Base-by-base conservation (phyloP, 2,888 invertebrate species). In the Melinaea marsaeus region DNA sequence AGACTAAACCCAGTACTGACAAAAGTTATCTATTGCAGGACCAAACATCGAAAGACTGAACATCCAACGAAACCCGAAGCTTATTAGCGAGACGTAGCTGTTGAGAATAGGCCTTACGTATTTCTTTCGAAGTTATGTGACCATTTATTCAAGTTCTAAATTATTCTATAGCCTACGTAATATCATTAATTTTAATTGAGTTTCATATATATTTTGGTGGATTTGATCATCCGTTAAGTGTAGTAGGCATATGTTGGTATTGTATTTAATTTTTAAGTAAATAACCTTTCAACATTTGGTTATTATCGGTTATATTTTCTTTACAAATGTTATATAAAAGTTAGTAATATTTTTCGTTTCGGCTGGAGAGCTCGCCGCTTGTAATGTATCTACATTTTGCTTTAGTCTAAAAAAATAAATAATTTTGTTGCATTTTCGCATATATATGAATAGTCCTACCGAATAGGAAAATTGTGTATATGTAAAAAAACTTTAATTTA, bases 401-500 rank as follows among this genome's bases (percentile, higher is more conserved):
- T 32, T 37, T 42, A 57, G 33, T 13, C 56, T 35, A 34, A 56
- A 22, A 22, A 22, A 34, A 60, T 62, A 47, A 58, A 35, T 35
- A 54, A 55, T 58, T 62, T 62, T 62, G 55, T 32, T 58, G 55
- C 35, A 45, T 58, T 54, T 22, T 57, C 51, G 6, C 11, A 32
- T 51, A 62, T 61, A 22, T 60, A 51, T 22, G 56, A 57, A 58
- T 63, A 55, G 60, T 64, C 55, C 58, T 65, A 69, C 63, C 69
- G 65, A 63, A 67, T 62, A 65, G 65, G 65, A 60, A 48, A 64
- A 59, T 72, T 81, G 77, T 86, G 83, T 86, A 88, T 85, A 86
- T 85, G 80, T 88, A 83, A 87, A 86, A 80, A 85, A 83, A 83
- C 84, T 73, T 76, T 85, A 83, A 83, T 84, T 85, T 85, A 83